A percentile compares a stretch with the other conserved stretches of the same genome.
These are phyloP conservation scores for Orycteropus afer DNA, from an alignment of 2,113 vertebrate genomes.

Conservation along the genomic window DNA sequence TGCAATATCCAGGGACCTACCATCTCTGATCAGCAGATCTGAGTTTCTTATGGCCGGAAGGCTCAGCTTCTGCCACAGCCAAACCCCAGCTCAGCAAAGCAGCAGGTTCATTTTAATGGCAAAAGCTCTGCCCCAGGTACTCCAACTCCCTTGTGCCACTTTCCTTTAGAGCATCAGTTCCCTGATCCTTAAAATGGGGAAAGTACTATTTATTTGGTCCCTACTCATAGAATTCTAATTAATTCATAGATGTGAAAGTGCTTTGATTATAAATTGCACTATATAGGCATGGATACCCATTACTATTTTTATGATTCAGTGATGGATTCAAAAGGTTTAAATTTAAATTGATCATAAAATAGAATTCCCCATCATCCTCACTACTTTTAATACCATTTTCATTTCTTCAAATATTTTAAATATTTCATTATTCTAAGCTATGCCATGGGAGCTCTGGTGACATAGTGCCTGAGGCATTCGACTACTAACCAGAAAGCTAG, in stretches of 20 bases:
- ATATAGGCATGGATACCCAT: accelerated
- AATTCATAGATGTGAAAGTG: neutral
- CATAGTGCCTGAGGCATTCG: too few relatives aligned
- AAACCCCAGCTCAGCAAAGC: neutral
- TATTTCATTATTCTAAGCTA: too few relatives aligned
- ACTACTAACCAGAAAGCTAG: too few relatives aligned
- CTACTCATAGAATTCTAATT: neutral
- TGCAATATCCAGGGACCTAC: too few relatives aligned
- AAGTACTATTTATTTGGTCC: neutral
- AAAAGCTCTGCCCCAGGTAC: neutral
- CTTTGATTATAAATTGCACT: neutral
- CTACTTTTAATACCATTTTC: neutral
- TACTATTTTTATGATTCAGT: neutral
- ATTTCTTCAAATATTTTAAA: neutral
- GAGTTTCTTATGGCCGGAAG: neutral
- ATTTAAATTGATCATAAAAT: neutral
- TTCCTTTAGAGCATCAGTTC: neutral
- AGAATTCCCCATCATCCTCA: neutral
- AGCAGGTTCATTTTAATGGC: neutral
- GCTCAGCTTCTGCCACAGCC: neutral
- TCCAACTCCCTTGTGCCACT: too few relatives aligned
- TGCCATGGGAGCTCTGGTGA: too few relatives aligned
- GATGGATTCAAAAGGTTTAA: neutral
- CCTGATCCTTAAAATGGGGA: neutral
- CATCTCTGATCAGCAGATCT: neutral